Percentiles rank a stretch among this genome's conserved stretches.
These are phyloP conservation scores for Rhabdornis inornatus DNA, from an alignment of 2,113 vertebrate genomes.

Conservation along the genomic window DNA sequence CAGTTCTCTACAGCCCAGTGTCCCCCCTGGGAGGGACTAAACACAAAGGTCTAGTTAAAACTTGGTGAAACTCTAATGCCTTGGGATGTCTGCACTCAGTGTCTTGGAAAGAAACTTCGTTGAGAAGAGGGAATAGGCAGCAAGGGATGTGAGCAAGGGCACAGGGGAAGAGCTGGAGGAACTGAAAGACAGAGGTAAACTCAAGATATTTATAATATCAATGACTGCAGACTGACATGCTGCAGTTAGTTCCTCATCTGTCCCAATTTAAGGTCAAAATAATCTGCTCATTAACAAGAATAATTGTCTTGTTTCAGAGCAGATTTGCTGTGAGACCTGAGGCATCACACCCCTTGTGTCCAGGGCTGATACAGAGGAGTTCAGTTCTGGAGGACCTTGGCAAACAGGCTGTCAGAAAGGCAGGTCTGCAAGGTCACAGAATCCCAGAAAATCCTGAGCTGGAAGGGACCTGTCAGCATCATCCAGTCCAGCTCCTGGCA, in stretches of 20 bases:
- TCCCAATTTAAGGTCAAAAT: not conserved
- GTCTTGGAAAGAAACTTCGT: not conserved
- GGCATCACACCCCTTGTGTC: rapidly evolving
- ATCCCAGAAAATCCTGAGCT: not conserved
- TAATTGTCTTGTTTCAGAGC: not conserved
- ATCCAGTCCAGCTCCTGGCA: not conserved
- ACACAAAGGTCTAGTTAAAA: conserved; percentile 15
- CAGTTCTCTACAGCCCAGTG: not conserved
- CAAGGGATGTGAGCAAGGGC: not conserved
- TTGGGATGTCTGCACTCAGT: not conserved
- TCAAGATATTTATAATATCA: not conserved
- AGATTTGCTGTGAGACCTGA: not conserved
- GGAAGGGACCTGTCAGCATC: not conserved
- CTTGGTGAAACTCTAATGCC: not conserved
- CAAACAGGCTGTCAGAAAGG: not conserved
- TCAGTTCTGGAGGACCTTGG: not conserved
- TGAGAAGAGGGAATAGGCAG: not conserved
- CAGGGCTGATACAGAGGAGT: not conserved
- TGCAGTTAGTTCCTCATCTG: not conserved
- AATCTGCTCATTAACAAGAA: not conserved
- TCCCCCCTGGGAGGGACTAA: not conserved
- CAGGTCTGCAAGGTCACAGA: not conserved
- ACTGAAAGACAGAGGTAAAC: not conserved
- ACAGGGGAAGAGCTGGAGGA: not conserved
- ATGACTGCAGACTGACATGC: not conserved